phyloP scores from a whole-genome alignment of 2,888 invertebrate genomes.

The Biston betularia region DNA sequence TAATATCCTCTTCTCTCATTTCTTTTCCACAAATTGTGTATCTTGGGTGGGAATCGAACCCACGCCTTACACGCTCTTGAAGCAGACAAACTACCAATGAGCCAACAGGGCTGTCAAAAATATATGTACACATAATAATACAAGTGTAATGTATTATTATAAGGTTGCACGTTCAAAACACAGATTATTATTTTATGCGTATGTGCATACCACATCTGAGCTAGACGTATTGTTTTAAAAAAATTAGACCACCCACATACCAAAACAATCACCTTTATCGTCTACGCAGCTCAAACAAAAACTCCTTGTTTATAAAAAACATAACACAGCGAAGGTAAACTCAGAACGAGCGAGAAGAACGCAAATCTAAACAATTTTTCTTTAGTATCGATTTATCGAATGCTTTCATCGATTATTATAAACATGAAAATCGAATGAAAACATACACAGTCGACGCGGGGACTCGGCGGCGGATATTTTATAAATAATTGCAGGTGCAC shows the following conservation, averaged over 20 bases:
- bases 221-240: slow-evolving; percentile 22
- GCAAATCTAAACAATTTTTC: slow-evolving; percentile 58
- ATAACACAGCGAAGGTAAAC: slow-evolving; percentile 69
- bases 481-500: slow-evolving; percentile 44
- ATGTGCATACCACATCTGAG: neutral
- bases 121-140: no score
- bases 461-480: slow-evolving; percentile 40
- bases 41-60: no score
- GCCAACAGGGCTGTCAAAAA: no score
- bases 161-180: neutral
- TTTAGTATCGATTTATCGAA: slow-evolving; percentile 53
- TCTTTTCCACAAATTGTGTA: no score
- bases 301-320: slow-evolving; percentile 69
- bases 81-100: no score
- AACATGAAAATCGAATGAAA: slow-evolving; percentile 77
- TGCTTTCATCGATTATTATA: slow-evolving; percentile 67
- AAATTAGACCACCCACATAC: slow-evolving; percentile 39
- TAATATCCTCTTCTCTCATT: no score
- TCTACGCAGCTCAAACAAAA: slow-evolving; percentile 34
- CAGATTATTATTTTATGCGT: neutral
- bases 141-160: no score
- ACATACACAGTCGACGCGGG: slow-evolving; percentile 54
- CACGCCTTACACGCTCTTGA: no score
- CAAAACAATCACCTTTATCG: slow-evolving; percentile 38
- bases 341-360: slow-evolving; percentile 62